phyloP scores from a whole-genome alignment of 1,140 invertebrate genomes.

The Onthophagus taurus region DNA sequence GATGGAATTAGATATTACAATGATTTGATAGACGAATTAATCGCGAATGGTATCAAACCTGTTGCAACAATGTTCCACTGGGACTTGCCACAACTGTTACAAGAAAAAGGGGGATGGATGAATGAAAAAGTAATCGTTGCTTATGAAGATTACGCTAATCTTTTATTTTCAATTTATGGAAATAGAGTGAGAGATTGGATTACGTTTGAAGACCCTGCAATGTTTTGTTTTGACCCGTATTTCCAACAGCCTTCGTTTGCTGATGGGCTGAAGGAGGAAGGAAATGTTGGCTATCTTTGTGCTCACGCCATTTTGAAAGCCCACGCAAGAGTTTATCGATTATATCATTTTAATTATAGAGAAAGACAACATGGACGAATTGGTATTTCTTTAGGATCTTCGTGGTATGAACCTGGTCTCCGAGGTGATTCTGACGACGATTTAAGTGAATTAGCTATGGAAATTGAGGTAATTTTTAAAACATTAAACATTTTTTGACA shows the following conservation, averaged over 20 bases:
- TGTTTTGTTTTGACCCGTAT: conserved; percentile 46
- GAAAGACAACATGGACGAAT: conserved; percentile 35
- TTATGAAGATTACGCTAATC: conserved; percentile 34
- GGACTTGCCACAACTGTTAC: conserved; percentile 34
- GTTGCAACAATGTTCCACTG: conserved; percentile 42
- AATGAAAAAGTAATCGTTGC: conserved; percentile 28
- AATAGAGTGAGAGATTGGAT: conserved; percentile 54
- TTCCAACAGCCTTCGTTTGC: conserved; percentile 47
- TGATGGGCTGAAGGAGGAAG: conserved; percentile 42
- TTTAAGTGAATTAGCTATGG: conserved; percentile 39
- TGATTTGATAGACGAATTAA: conserved; percentile 39
- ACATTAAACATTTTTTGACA: neutral
- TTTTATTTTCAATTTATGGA: conserved; percentile 41
- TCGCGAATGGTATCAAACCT: conserved; percentile 40
- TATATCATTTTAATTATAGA: conserved; percentile 43
- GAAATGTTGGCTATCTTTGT: conserved; percentile 46
- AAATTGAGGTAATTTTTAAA: conserved; percentile 33
- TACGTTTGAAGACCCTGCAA: conserved; percentile 54
- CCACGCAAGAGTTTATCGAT: conserved; percentile 45
- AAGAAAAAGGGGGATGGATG: conserved; percentile 45
- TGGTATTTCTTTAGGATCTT: conserved; percentile 43
- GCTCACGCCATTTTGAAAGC: conserved; percentile 45
- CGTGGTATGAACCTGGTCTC: conserved; percentile 40
- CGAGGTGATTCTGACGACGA: conserved; percentile 36
- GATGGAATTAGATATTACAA: conserved; percentile 47